Base-by-base conservation (phyloP, 2,113 vertebrate genomes). In the Notiomystis cincta region DNA sequence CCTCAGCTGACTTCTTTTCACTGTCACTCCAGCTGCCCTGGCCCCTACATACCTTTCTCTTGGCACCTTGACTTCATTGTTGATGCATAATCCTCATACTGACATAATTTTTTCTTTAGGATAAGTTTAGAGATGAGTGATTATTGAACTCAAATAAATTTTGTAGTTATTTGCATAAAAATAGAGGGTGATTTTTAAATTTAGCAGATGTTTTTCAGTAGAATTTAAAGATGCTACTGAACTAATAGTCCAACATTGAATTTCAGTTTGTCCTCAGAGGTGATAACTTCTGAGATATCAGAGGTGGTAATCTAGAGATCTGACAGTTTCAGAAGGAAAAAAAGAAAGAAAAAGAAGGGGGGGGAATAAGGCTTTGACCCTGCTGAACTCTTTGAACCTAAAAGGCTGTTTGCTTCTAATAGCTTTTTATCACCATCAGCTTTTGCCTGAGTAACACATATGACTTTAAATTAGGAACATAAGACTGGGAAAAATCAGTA, bases 351-450 rank as follows among this genome's bases (percentile, higher is more conserved):
- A 25, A 15, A 7, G 33, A 50, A 53, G 7, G 12, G 7, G 4
- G 3, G 13, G 9, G 18, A 38, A 38, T 57, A 56, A 70, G 33
- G 24, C 38, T 84, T 80, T 75, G 70, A 82, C 61, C 50, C 40
- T 38, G 8, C 10, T 78, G 72, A 69, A 60, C 58, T 70, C 54
- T 76, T 72, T 83, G 60, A 42, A 54, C 85, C 73, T 71, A 33
- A 76, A 87, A 89, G 85, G 38, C 56, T 89, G 21, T 78, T 83
- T 67, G 27, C 87, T 84, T 53, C 69, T 71, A 89, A 78, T 38
- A 71, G 13, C 22, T 92, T 95, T 89, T 93, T 69, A 94, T 94
- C 53, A 67, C 65, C 35, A 25, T 54, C 77, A 84, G 69, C 47
- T 91, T 90, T 88, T 78, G 69, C 33, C 60, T 65, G 58, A 65